Percentiles rank a stretch among this genome's conserved stretches.
phyloP scores from a whole-genome alignment of 2,113 vertebrate genomes.

The Actinemys pallida region DNA sequence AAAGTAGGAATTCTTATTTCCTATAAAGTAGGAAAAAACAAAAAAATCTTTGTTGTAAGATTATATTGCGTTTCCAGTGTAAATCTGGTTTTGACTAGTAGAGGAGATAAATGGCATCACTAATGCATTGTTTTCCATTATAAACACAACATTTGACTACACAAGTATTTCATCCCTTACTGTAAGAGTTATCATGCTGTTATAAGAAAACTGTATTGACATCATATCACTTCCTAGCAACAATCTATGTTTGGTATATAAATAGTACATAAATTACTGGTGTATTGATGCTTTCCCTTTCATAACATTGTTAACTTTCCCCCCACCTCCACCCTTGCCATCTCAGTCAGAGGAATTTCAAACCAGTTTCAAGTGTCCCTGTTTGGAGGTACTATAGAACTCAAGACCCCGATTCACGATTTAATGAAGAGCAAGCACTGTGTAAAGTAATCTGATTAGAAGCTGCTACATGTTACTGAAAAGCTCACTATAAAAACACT shows the following conservation, averaged over 20 bases:
- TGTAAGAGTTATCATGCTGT: background rate
- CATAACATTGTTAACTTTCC: background rate
- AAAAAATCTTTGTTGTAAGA: background rate
- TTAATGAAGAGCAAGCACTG: background rate
- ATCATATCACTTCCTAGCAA: slow-evolving; percentile 42
- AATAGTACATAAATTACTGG: slow-evolving; percentile 1
- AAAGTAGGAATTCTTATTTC: background rate
- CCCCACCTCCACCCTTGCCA: background rate
- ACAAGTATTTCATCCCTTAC: background rate
- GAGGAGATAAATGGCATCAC: background rate
- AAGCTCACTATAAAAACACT: background rate
- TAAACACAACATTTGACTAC: background rate
- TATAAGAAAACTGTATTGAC: background rate
- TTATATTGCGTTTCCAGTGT: background rate
- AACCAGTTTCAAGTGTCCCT: background rate
- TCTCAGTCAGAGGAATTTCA: background rate
- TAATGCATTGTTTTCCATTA: background rate
- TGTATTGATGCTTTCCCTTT: slow-evolving; percentile 13
- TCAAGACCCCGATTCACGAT: background rate
- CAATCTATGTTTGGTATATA: slow-evolving; percentile 63
- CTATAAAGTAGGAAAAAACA: background rate
- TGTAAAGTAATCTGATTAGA: background rate
- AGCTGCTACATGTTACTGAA: too few species aligned
- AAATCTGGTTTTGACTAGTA: background rate
- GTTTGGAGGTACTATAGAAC: background rate